Percentiles rank a stretch among this genome's conserved stretches.
Conservation (phyloP, 2,888 invertebrate genomes). For the Platycnemis pennipes region DNA sequence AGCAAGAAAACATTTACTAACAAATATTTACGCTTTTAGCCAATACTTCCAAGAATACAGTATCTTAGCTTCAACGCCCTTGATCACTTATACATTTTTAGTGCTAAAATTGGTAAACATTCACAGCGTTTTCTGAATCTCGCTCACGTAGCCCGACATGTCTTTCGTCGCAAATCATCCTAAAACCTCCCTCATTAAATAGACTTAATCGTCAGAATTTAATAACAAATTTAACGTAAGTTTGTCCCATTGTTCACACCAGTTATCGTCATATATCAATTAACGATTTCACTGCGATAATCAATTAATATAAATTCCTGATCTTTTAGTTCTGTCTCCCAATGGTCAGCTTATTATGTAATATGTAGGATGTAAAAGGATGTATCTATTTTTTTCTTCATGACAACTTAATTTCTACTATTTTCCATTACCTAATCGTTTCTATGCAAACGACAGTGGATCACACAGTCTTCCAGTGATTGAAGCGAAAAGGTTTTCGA, state of each 20-base stretch:
- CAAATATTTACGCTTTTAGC: not conserved
- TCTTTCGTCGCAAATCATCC: not conserved
- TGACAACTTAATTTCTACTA: not conserved
- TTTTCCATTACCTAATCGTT: slow-evolving; percentile 63
- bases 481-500: slow-evolving; percentile 5
- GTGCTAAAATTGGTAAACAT: not conserved
- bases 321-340: not conserved
- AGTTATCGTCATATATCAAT: not conserved
- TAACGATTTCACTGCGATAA: not conserved
- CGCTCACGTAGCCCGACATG: not conserved
- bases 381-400: not conserved
- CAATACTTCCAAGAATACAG: not conserved
- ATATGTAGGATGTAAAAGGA: no score
- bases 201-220: not conserved
- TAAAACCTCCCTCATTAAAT: not conserved
- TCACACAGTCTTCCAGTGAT: slow-evolving; percentile 63
- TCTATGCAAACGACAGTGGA: slow-evolving; percentile 62
- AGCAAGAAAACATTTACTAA: not conserved
- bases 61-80: not conserved
- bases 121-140: not conserved
- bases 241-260: not conserved
- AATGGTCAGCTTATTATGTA: not conserved
- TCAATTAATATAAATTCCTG: not conserved
- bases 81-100: not conserved
- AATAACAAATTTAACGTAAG: not conserved